Evolutionary conservation across 1,140 invertebrate genomes (phyloP).

Genomic region (Marisa cornuarietis): DNA sequence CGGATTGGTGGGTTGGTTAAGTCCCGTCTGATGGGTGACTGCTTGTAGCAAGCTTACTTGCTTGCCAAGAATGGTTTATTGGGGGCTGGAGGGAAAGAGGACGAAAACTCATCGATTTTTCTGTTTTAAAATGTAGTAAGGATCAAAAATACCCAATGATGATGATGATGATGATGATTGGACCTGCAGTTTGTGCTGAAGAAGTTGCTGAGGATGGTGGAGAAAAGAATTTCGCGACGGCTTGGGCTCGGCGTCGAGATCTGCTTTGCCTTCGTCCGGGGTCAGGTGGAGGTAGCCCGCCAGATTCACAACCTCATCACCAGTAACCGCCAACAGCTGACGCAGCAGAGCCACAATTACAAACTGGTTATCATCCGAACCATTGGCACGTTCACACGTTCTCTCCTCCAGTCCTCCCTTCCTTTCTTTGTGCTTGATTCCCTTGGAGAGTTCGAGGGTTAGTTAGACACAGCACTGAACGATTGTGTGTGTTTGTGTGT

Average conservation of each 20-base stretch:
- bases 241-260: constrained; percentile 19
- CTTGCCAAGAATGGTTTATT: too few species aligned
- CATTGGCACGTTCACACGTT: background rate
- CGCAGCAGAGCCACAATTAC: constrained; percentile 6
- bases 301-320: background rate
- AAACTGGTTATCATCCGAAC: constrained; percentile 19
- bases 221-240: constrained; percentile 7
- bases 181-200: constrained; percentile 1
- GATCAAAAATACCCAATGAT: background rate
- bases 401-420: too few species aligned
- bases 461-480: too few species aligned
- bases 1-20: too few species aligned
- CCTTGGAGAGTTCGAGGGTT: too few species aligned
- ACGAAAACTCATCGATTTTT: background rate
- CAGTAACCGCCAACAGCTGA: background rate
- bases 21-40: too few species aligned
- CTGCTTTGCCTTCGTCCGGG: constrained; percentile 17
- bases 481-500: too few species aligned
- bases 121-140: too few species aligned
- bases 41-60: too few species aligned
- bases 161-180: background rate
- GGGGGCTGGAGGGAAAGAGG: constrained; percentile 35
- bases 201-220: constrained; percentile 3
- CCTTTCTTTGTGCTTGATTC: background rate
- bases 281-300: constrained; percentile 13